phyloP scores from a whole-genome alignment of 2,797 vertebrate species.

The Pangasius larnaudii region DNA sequence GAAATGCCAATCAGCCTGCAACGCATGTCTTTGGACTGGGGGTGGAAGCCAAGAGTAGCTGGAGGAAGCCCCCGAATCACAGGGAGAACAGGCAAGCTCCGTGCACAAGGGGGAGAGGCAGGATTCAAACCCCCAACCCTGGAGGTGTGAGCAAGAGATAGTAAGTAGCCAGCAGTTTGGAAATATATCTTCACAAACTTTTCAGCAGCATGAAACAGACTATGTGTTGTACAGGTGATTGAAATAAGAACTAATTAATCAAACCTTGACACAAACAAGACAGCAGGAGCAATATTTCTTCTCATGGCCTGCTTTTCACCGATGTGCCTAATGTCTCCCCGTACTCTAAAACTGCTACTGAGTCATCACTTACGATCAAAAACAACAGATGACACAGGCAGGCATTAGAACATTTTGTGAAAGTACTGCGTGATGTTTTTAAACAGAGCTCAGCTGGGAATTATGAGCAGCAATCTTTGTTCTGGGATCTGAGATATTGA shows the following conservation, averaged over 20 bases:
- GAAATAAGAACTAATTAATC: neutral
- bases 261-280: slow-evolving; percentile 10
- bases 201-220: neutral
- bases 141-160: neutral
- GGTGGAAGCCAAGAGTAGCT: no score
- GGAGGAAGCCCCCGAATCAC: no score
- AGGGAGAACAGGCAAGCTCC: no score
- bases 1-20: no score
- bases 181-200: neutral
- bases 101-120: no score
- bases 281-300: slow-evolving; percentile 8
- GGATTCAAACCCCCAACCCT: no score
- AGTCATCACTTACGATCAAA: slow-evolving; percentile 48
- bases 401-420: slow-evolving; percentile 33
- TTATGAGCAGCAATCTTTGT: neutral
- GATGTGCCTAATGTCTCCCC: slow-evolving; percentile 12
- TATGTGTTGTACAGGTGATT: neutral
- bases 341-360: slow-evolving; percentile 41
- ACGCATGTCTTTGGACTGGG: no score
- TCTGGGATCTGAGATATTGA: neutral
- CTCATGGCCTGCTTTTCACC: neutral
- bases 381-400: slow-evolving; percentile 45
- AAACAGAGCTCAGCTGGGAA: slow-evolving; percentile 24
- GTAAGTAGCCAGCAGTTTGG: neutral
- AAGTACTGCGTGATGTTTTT: slow-evolving; percentile 39